Evolutionary conservation across 1,140 invertebrate species (phyloP).

Genomic region (Pinna nobilis): DNA sequence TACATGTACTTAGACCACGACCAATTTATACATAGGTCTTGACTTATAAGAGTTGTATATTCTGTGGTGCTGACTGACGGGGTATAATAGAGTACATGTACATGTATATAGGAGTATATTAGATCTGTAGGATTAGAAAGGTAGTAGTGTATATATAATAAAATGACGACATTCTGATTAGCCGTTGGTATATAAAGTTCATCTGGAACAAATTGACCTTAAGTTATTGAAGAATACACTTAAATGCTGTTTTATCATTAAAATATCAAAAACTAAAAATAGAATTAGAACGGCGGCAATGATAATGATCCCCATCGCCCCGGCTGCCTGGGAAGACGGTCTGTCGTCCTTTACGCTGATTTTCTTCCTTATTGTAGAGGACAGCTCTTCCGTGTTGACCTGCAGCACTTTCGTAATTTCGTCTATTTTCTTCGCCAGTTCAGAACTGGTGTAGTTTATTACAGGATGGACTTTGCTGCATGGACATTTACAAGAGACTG

Average conservation of each 20-base stretch:
- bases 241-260: slow-evolving; percentile 10
- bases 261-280: not conserved
- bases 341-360: not conserved
- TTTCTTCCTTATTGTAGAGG: slow-evolving; percentile 3
- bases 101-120: too few species aligned
- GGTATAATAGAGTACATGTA: too few species aligned
- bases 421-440: not conserved
- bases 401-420: not conserved
- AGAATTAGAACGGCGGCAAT: not conserved
- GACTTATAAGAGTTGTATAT: too few species aligned
- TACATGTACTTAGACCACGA: too few species aligned
- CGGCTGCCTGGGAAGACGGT: not conserved
- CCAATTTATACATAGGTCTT: too few species aligned
- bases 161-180: too few species aligned
- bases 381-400: not conserved
- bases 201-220: too few species aligned
- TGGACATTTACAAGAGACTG: slow-evolving; percentile 1
- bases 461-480: not conserved
- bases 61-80: too few species aligned
- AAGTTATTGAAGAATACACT: too few species aligned
- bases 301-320: not conserved
- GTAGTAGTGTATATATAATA: too few species aligned
- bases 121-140: too few species aligned
- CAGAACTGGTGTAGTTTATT: not conserved
- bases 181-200: too few species aligned